These are phyloP conservation scores for Eupithecia tripunctaria DNA, from an alignment of 2,888 invertebrate genomes.

Conservation along the genomic window DNA sequence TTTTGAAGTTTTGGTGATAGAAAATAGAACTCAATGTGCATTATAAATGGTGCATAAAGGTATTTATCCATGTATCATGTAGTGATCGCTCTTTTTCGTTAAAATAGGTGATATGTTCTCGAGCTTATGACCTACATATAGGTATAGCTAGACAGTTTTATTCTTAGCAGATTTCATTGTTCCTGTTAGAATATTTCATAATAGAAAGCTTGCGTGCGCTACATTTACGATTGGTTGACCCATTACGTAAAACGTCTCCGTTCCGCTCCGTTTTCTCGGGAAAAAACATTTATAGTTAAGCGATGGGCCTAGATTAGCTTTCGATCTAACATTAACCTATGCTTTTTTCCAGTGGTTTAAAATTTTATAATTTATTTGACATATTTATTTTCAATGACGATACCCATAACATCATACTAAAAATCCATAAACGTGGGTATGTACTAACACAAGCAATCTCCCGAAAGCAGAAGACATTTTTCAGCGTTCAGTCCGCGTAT, in stretches of 20 bases:
- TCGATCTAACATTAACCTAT: not conserved
- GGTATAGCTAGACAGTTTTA: too few relatives aligned
- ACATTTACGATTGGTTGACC: too few relatives aligned
- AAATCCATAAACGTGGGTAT: too few relatives aligned
- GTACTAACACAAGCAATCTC: conserved; percentile 6
- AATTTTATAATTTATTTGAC: too few relatives aligned
- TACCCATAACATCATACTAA: too few relatives aligned
- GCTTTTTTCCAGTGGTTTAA: not conserved
- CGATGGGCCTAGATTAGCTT: not conserved
- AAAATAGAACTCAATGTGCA: not conserved
- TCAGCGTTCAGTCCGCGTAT: conserved; percentile 47
- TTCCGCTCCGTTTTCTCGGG: not conserved
- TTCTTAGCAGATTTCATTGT: too few relatives aligned
- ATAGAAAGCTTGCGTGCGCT: not conserved
- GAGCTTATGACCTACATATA: too few relatives aligned
- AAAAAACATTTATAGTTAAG: too few relatives aligned
- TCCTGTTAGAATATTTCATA: too few relatives aligned
- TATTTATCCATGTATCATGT: not conserved
- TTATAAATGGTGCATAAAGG: not conserved
- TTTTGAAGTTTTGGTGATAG: not conserved
- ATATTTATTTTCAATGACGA: not conserved
- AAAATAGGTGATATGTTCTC: too few relatives aligned
- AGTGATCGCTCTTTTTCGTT: too few relatives aligned
- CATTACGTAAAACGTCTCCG: not conserved
- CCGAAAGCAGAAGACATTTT: conserved; percentile 51